Evolutionary conservation across 2,888 invertebrate species (phyloP), one percentile per base, ranked within the genome.

Genomic region (Melinaea menophilus): DNA sequence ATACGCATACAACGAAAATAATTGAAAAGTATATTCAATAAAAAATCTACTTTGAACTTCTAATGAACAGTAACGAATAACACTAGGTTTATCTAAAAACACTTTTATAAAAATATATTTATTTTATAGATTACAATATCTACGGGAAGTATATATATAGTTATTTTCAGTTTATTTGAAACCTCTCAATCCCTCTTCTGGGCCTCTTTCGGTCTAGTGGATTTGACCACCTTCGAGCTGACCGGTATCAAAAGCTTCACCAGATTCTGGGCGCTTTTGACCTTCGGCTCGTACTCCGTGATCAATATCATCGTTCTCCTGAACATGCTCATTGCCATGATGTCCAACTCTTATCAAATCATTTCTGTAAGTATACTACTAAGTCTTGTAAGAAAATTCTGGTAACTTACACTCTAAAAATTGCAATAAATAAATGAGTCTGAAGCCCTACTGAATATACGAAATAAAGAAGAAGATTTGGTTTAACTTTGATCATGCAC

Each of bases 321-420:
- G 68, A 99, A 99, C 88, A 97, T 99, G 95, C 93, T 99, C 51
- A 99, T 99, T 81, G 99, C 99, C 78, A 99, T 99, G 99, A 99
- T 99, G 98, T 98, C 98, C 66, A 99, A 98, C 85, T 99, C 98
- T 0, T 99, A 99, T 87, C 98, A 98, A 89, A 96, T 98, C 68
- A 99, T 99, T 76, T 98, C 98, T 75, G 98, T 97, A 90, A 93
- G 94, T 91, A 35, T 2, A 2, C 33, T 37, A 55, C n/a, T 61
- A 35, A 41, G 41, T 33, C 11, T 9, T 48, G 48, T 2, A 5
- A 13, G 3, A 37, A 37, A 37, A 37, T 37, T 37, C 37, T 37
- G 7, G 2, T 37, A 2, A 7, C 7, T 37, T 37, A 37, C 1
- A 5, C 7, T 37, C 7, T 37, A 5, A 37, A 37, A 2, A 37